Percentiles rank a stretch among this genome's conserved stretches.
These are phyloP conservation scores for Steinernema carpocapsae DNA, from an alignment of 2,888 invertebrate species.

Conservation along the genomic window DNA sequence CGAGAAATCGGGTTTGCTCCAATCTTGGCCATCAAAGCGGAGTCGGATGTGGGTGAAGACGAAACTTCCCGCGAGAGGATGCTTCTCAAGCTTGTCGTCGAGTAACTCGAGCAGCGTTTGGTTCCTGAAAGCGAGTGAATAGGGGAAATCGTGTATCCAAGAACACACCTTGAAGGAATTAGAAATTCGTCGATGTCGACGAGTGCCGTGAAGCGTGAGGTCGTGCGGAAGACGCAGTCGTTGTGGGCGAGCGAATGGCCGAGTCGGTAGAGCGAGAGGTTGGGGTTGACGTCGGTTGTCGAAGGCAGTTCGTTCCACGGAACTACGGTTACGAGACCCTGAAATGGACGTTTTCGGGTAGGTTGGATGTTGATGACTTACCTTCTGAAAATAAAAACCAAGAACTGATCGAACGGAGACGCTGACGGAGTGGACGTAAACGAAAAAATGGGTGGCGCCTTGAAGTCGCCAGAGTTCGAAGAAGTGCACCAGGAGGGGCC, in stretches of 20 bases:
- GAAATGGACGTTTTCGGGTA: not conserved
- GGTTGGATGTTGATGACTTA: not conserved
- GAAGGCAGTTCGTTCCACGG: constrained; percentile 42
- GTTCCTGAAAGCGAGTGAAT: not conserved
- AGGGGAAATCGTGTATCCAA: not conserved
- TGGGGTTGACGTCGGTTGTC: constrained; percentile 38
- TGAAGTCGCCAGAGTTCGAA: constrained; percentile 53
- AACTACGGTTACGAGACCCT: constrained; percentile 41
- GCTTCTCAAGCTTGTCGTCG: not conserved
- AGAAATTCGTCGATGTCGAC: constrained; percentile 55
- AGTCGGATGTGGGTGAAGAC: constrained; percentile 32
- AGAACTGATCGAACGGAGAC: constrained; percentile 43
- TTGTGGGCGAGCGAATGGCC: constrained; percentile 54
- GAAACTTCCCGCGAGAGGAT: constrained; percentile 40
- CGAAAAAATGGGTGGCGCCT: constrained; percentile 48
- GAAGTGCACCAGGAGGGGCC: constrained; percentile 49
- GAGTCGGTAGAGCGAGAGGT: constrained; percentile 49
- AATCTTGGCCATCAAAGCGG: constrained; percentile 19
- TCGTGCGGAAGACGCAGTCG: constrained; percentile 49
- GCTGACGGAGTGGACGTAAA: constrained; percentile 51
- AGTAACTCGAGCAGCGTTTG: constrained; percentile 30
- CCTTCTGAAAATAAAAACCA: constrained; percentile 43
- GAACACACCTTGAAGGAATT: not conserved
- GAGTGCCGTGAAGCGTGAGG: constrained; percentile 43
- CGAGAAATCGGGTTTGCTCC: constrained; percentile 12